These are phyloP conservation scores for Pipra filicauda DNA, from an alignment of 2,113 vertebrate genomes.

Conservation along the genomic window DNA sequence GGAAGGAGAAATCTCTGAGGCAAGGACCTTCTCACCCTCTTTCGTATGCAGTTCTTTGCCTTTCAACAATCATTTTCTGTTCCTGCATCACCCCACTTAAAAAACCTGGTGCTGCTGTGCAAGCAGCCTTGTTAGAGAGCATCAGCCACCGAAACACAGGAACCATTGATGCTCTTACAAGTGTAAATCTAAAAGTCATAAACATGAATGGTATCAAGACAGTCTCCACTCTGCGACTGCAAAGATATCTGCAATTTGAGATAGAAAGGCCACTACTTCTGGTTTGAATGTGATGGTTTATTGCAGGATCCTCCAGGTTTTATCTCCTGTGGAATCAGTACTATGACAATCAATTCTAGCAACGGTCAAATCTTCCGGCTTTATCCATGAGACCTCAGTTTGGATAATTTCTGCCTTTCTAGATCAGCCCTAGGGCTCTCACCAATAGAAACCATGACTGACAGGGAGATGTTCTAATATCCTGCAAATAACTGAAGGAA, in stretches of 20 bases:
- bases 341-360: neutral
- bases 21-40: neutral
- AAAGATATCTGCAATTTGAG: neutral
- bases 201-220: neutral
- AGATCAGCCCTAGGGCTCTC: neutral
- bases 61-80: neutral
- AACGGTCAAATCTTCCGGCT: neutral
- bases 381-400: neutral
- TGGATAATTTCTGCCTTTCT: neutral
- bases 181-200: constrained; percentile 5
- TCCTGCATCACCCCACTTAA: neutral
- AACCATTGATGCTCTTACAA: neutral
- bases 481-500: neutral
- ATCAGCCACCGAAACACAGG: neutral
- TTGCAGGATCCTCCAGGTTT: neutral
- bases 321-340: neutral
- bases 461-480: neutral
- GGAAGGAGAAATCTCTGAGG: neutral
- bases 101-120: neutral
- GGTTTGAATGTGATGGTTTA: neutral
- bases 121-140: neutral
- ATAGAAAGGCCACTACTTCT: neutral
- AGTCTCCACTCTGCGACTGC: neutral
- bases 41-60: neutral
- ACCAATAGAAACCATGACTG: neutral